Percentiles rank a stretch among this genome's conserved stretches.
These are phyloP conservation scores for Polymixis lichenea DNA, from an alignment of 2,888 invertebrate species.

Conservation along the genomic window DNA sequence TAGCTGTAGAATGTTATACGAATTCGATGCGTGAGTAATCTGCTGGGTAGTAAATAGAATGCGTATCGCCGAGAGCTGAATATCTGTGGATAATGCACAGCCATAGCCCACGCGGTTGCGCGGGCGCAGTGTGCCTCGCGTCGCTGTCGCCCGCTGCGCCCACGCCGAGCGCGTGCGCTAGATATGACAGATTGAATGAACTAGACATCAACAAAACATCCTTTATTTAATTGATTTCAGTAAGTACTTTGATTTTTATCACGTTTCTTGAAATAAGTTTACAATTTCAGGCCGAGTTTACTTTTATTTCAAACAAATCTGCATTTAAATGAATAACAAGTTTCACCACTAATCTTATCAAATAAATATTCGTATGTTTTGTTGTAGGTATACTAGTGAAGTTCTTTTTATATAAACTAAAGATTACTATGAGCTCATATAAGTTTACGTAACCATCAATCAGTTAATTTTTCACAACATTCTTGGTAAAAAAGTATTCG, in stretches of 20 bases:
- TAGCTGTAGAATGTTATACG: slow-evolving; percentile 10
- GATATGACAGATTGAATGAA: slow-evolving; percentile 50
- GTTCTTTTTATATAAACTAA: slow-evolving; percentile 31
- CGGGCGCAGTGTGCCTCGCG: slow-evolving; percentile 55
- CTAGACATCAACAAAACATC: slow-evolving; percentile 28
- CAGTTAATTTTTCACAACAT: slow-evolving; percentile 24
- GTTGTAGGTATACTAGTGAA: slow-evolving; percentile 3
- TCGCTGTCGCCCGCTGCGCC: slow-evolving; percentile 66
- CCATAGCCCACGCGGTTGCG: slow-evolving; percentile 60
- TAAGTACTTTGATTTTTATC: background rate
- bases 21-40: slow-evolving; percentile 45
- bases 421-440: slow-evolving; percentile 33
- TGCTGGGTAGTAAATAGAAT: slow-evolving; percentile 57
- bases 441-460: slow-evolving; percentile 51
- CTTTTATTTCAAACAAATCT: slow-evolving; percentile 18
- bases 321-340: slow-evolving; percentile 4
- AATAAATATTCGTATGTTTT: slow-evolving; percentile 26
- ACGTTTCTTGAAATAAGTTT: background rate
- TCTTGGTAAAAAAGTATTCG: slow-evolving; percentile 21
- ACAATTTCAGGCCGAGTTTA: slow-evolving; percentile 13
- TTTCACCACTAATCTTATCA: slow-evolving; percentile 19
- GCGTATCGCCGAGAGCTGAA: slow-evolving; percentile 42
- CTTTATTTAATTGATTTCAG: slow-evolving; percentile 18
- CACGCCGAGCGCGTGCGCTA: slow-evolving; percentile 61
- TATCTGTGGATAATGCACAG: slow-evolving; percentile 55